Conservation (phyloP, 2,797 vertebrate genomes). For the Lacerta bilineata region DNA sequence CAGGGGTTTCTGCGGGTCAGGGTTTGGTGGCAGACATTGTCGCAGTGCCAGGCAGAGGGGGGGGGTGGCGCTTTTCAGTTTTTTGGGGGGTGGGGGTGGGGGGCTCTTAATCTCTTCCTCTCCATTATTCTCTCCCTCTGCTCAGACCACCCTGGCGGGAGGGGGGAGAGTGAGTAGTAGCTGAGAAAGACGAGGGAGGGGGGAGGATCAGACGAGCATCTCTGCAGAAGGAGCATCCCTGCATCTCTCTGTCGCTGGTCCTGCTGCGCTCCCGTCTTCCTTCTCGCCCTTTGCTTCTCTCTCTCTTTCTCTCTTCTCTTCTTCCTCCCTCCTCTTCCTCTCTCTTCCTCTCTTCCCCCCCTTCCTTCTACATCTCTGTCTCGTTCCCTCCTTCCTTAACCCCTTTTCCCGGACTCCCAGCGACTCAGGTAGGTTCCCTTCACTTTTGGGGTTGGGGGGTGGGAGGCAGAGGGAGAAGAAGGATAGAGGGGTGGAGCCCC, state of each 20-base stretch:
- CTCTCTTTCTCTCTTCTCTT: background rate
- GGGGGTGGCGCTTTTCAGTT: background rate
- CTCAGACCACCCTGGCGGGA: background rate
- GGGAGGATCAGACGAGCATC: conserved; percentile 5
- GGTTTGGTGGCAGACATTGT: background rate
- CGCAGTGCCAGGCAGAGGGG: background rate
- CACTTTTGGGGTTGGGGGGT: background rate
- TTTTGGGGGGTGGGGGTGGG: background rate
- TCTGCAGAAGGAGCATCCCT: conserved; percentile 27
- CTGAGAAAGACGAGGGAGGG: background rate
- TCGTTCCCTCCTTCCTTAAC: background rate
- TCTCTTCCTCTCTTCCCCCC: too few species aligned
- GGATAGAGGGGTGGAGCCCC: background rate
- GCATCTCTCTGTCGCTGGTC: conserved; percentile 25
- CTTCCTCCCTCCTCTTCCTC: background rate
- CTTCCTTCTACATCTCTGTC: background rate
- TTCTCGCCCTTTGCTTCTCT: background rate
- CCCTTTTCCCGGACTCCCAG: background rate
- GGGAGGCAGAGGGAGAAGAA: background rate
- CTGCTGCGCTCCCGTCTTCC: conserved; percentile 9
- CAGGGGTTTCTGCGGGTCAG: background rate
- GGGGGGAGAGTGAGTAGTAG: background rate
- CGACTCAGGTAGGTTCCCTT: conserved; percentile 24
- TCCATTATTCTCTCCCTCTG: background rate
- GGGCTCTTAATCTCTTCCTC: background rate